Evolutionary conservation across 2,797 vertebrate genomes (phyloP).

Genomic region (Morelia viridis): DNA sequence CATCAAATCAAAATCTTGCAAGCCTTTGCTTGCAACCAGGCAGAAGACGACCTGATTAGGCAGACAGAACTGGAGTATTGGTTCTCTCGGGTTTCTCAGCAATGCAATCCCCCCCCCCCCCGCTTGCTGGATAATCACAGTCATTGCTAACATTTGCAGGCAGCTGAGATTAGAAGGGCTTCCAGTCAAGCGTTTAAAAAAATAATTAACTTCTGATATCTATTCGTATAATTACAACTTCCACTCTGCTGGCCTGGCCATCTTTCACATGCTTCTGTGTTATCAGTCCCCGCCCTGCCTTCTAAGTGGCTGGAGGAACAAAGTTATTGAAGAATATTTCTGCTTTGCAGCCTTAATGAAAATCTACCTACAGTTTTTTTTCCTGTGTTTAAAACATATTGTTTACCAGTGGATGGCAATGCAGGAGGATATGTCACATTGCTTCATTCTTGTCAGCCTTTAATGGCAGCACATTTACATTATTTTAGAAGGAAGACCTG

Average conservation of each 20-base stretch:
- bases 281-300: not conserved
- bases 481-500: not conserved
- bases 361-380: not conserved
- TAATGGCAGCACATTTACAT: not conserved
- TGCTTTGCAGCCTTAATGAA: not conserved
- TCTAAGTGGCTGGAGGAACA: not conserved
- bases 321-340: not conserved
- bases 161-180: not conserved
- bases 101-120: too few species aligned
- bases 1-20: not conserved
- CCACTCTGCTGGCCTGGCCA: not conserved
- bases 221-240: slow-evolving; percentile 19
- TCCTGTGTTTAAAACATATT: not conserved
- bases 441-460: not conserved
- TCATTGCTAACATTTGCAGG: not conserved
- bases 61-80: too few species aligned
- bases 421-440: not conserved
- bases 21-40: not conserved
- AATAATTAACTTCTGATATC: slow-evolving; percentile 24
- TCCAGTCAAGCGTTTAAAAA: slow-evolving; percentile 5
- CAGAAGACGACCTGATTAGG: not conserved
- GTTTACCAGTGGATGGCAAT: not conserved
- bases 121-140: not conserved
- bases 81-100: not conserved
- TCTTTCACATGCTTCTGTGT: not conserved